Base-by-base conservation (phyloP, 2,797 vertebrate species). In the Acanthis flammea region DNA sequence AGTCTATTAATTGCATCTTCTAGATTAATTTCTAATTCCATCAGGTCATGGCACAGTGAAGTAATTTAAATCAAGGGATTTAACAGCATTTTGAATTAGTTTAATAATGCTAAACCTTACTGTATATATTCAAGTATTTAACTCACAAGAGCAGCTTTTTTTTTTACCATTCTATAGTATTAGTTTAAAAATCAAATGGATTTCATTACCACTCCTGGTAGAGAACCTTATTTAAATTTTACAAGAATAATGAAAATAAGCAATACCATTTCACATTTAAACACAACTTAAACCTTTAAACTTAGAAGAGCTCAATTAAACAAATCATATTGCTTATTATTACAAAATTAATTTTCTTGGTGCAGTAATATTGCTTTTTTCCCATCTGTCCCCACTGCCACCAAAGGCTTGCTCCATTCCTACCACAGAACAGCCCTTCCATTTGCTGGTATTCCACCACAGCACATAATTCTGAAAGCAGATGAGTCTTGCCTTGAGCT, bases 51-150 rank as follows among this genome's bases (percentile, higher is more conserved):
- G 57, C 41, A 94, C 30, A 81, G 50, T 39, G 35, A 78, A 90
- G 39, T 24, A 71, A 91, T 87, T 94, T 66, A 92, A 95, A 88
- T 81, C 68, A 71, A 78, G 62, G 55, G 70, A 86, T 94, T 95
- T 93, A 86, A 81, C 15, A 83, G 39, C 66, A 53, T 41, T 91
- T 55, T 47, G 51, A 58, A 63, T 75, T 54, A 80, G 67, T 65
- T 87, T 47, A 88, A 75, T 81, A 94, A 77, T 60, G 45, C 65
- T 74, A 74, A 86, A 89, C 39, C 55, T 74, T 79, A 67, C 41
- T 66, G 19, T 41, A 57, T 47, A 89, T 66, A 81, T 44, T 86
- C 30, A 82, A 73, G 11, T 57, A 53, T 67, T 91, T 76, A 80
- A 74, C 41, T 87, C 42, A 44, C 2, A 84, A 88, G 7, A 85